phyloP scores from a whole-genome alignment of 2,888 invertebrate genomes.

The Chrysodeixis includens region DNA sequence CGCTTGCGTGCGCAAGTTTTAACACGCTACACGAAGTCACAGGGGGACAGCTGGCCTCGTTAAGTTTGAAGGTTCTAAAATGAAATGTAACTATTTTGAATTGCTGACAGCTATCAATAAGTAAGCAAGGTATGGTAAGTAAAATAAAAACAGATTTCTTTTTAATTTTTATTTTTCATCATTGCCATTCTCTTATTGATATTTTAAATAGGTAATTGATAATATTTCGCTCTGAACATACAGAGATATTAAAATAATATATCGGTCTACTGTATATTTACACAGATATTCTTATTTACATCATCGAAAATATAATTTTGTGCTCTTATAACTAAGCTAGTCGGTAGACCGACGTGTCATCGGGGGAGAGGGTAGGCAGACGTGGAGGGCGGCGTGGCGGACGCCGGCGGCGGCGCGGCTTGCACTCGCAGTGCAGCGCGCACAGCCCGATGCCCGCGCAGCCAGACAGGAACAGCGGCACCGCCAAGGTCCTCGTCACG shows the following conservation, averaged over 20 bases:
- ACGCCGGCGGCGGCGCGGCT: constrained; percentile 91
- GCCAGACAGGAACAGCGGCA: constrained; percentile 95
- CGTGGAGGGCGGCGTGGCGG: constrained; percentile 91
- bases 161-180: background rate
- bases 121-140: background rate
- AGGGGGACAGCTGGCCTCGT: too few relatives aligned
- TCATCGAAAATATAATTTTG: constrained; percentile 61
- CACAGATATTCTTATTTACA: constrained; percentile 65
- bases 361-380: constrained; percentile 88
- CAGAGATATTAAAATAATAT: constrained; percentile 41
- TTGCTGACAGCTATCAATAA: too few relatives aligned
- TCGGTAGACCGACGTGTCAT: constrained; percentile 86
- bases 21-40: too few relatives aligned
- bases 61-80: too few relatives aligned
- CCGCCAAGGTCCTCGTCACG: constrained; percentile 95
- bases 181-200: background rate
- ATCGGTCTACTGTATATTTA: constrained; percentile 56
- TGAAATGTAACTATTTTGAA: too few relatives aligned
- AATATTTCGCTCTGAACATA: constrained; percentile 1
- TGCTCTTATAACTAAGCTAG: constrained; percentile 72
- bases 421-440: constrained; percentile 96
- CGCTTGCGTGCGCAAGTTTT: too few relatives aligned
- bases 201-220: background rate
- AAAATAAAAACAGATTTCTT: background rate
- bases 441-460: constrained; percentile 95